Conservation (phyloP, 2,797 vertebrate genomes). For the Cossypha caffra region DNA sequence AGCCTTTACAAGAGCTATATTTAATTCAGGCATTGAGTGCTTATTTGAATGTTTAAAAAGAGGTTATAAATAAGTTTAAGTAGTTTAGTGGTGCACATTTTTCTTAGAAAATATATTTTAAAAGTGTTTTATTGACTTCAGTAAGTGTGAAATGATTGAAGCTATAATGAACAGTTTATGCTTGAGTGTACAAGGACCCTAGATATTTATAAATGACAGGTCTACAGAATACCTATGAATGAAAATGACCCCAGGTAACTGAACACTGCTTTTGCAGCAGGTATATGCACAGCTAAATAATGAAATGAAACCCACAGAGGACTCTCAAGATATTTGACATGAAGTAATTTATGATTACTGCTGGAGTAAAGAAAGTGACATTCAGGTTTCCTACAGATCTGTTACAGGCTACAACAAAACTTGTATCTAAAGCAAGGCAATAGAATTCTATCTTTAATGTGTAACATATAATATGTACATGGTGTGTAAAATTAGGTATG, state of each 20-base stretch:
- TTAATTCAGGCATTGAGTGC: slow-evolving; percentile 12
- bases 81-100: slow-evolving; percentile 34
- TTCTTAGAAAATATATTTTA: slow-evolving; percentile 34
- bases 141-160: slow-evolving; percentile 60
- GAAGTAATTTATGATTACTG: slow-evolving; percentile 42
- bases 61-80: slow-evolving; percentile 24
- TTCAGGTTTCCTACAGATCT: slow-evolving; percentile 17
- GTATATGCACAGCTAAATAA: slow-evolving; percentile 52
- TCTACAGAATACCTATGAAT: slow-evolving; percentile 65
- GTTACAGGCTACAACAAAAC: background rate
- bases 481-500: background rate
- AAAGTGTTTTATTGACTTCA: slow-evolving; percentile 39
- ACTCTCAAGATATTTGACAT: slow-evolving; percentile 54
- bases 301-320: slow-evolving; percentile 59
- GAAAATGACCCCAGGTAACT: slow-evolving; percentile 72
- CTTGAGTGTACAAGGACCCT: slow-evolving; percentile 47
- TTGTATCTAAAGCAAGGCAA: background rate
- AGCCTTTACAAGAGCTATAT: slow-evolving; percentile 15
- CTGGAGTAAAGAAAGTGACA: slow-evolving; percentile 56
- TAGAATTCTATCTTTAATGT: background rate
- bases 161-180: slow-evolving; percentile 70
- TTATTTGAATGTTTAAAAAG: slow-evolving; percentile 48
- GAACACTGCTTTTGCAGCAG: slow-evolving; percentile 43
- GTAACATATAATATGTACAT: background rate
- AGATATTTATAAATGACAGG: slow-evolving; percentile 65